A percentile compares a stretch with the other conserved stretches of the same genome.
These are phyloP conservation scores for Cydia fagiglandana DNA, from an alignment of 1,140 invertebrate species.

Conservation along the genomic window DNA sequence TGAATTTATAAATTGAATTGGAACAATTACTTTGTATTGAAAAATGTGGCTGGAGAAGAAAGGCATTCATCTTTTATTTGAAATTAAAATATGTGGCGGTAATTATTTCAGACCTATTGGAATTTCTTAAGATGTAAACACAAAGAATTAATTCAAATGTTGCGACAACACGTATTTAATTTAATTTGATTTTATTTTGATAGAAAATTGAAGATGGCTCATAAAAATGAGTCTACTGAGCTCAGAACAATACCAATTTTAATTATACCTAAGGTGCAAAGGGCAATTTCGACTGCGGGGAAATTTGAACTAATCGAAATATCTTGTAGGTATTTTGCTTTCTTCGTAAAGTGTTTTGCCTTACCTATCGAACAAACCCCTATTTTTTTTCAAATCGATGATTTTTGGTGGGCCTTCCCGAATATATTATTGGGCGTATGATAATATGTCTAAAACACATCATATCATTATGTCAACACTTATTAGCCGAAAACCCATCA, in stretches of 20 bases:
- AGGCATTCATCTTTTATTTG: slow-evolving; percentile 4
- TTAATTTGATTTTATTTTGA: too few relatives aligned
- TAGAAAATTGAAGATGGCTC: too few relatives aligned
- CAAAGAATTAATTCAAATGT: background rate
- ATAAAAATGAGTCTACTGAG: too few relatives aligned
- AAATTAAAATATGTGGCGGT: background rate
- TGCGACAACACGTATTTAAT: background rate
- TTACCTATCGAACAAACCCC: too few relatives aligned
- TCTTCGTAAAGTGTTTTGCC: too few relatives aligned
- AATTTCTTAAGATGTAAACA: background rate
- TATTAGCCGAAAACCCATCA: background rate
- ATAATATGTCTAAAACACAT: background rate
- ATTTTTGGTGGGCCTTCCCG: too few relatives aligned
- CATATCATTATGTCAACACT: slow-evolving; percentile 4
- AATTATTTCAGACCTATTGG: background rate
- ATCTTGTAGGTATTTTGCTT: too few relatives aligned
- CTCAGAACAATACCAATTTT: too few relatives aligned
- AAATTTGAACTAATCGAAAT: too few relatives aligned
- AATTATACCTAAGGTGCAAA: too few relatives aligned
- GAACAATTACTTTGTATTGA: slow-evolving; percentile 27
- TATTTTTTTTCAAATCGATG: too few relatives aligned
- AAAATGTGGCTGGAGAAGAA: background rate
- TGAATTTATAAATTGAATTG: slow-evolving; percentile 26
- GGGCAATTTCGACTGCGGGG: too few relatives aligned
- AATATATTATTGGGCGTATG: background rate